Evolutionary conservation across 2,113 vertebrate species (phyloP).

Genomic region (Amazona guildingii): DNA sequence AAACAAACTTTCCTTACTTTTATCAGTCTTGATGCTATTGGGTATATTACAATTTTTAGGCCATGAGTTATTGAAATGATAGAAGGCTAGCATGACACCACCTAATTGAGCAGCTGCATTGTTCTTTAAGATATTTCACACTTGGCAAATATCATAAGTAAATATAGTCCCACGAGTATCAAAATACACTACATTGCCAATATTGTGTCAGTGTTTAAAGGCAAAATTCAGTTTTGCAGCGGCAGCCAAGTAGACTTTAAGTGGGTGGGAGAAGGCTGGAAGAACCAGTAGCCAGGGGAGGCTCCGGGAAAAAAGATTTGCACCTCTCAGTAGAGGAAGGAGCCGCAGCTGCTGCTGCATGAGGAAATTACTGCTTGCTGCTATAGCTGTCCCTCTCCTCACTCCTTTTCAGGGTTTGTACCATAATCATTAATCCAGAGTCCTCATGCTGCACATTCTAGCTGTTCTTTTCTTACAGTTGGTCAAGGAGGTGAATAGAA

Average conservation of each 20-base stretch:
- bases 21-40: neutral
- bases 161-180: neutral
- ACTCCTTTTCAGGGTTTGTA: neutral
- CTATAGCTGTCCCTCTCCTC: neutral
- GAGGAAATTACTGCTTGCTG: neutral
- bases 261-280: neutral
- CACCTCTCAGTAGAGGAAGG: neutral
- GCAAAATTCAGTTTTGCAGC: neutral
- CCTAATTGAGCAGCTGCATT: neutral
- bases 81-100: neutral
- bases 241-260: neutral
- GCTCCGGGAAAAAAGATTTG: neutral
- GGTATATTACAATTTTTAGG: neutral
- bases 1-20: neutral
- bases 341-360: neutral
- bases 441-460: neutral
- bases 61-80: neutral
- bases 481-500: neutral
- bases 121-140: neutral
- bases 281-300: neutral
- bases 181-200: neutral
- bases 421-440: neutral
- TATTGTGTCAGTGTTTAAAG: neutral
- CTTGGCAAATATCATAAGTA: neutral
- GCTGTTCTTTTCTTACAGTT: neutral